Percentiles rank a stretch among this genome's conserved stretches.
These are phyloP conservation scores for Agrochola lota DNA, from an alignment of 2,888 invertebrate species.

Conservation along the genomic window DNA sequence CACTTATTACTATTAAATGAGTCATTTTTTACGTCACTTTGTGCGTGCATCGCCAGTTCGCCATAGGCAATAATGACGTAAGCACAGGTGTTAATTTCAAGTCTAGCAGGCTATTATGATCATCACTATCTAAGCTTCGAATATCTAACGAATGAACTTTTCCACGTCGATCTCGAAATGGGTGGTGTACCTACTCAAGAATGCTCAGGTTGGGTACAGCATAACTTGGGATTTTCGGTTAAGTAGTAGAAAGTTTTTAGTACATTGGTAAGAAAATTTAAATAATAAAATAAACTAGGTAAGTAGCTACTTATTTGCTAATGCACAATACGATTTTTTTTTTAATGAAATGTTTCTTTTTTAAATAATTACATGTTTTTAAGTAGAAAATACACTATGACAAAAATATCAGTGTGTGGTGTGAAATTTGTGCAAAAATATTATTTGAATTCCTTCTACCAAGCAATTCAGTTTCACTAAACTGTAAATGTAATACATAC, in stretches of 20 bases:
- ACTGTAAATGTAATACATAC: background rate
- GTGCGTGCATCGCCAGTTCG: background rate
- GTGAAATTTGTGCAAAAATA: background rate
- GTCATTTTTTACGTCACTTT: slow-evolving; percentile 20
- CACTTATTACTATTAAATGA: slow-evolving; percentile 25
- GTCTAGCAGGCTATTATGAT: slow-evolving; percentile 9
- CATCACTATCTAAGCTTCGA: slow-evolving; percentile 1
- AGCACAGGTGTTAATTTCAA: slow-evolving; percentile 45
- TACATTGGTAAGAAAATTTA: background rate
- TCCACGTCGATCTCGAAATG: background rate
- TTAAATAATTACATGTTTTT: background rate
- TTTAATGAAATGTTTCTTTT: no score
- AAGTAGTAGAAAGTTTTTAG: background rate
- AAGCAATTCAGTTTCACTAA: background rate
- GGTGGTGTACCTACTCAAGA: background rate
- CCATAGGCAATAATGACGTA: slow-evolving; percentile 46
- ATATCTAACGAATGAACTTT: background rate
- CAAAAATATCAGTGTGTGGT: background rate
- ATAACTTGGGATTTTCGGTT: background rate
- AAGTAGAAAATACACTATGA: background rate
- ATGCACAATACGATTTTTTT: background rate
- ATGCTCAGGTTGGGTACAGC: background rate
- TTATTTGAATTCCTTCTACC: background rate
- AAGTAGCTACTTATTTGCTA: background rate
- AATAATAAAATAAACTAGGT: background rate